Base-by-base conservation (phyloP, 1,140 invertebrate species). In the Pachypeltis micranthus region DNA sequence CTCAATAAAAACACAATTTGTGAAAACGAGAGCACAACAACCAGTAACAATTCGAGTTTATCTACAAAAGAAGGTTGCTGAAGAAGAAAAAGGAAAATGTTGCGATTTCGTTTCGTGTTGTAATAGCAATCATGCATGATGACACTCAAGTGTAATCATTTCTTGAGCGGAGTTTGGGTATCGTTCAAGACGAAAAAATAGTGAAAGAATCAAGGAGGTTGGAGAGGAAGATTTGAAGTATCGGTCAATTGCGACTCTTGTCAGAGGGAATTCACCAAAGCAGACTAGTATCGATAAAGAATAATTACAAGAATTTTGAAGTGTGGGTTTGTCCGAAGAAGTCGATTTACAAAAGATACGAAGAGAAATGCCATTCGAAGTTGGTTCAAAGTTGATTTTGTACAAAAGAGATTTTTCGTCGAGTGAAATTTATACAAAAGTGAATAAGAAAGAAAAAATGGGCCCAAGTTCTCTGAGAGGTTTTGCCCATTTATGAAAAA, bases 361-460 rank as follows among this genome's bases (percentile, higher is more conserved):
- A 54, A 54, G 26, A 54, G 61, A 25, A 7, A 44, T 44, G 47
- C 31, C 34, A 28, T 47, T 23, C 44, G 56, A 44, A 63, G 25
- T 47, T 7, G 1, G 26, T 44, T 44, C n/a, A 47, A 62, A 62
- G 34, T 59, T 34, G 28, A n/a, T 63, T 25, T 44, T 58, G 26
- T 58, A 63, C 55, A 63, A 63, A 14, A 57, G 54, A 1, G 27
- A 61, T 25, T 14, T 31, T 59, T 62, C 25, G 24, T 54, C 44
- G 27, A 23, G 44, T 28, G 44, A 62, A 44, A 59, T 21, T 29
- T 62, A 44, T 57, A 27, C 47, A 59, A 28, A 63, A 63, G 47
- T 55, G 19, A 56, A 29, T 61, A 39, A 25, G 23, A 23, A 55
- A 31, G 25, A 28, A 23, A 28, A 28, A 28, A 62, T 26, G 39